Evolutionary conservation across 2,888 invertebrate genomes (phyloP), one percentile per base, ranked within the genome.

Genomic region (Diaphora mendica): DNA sequence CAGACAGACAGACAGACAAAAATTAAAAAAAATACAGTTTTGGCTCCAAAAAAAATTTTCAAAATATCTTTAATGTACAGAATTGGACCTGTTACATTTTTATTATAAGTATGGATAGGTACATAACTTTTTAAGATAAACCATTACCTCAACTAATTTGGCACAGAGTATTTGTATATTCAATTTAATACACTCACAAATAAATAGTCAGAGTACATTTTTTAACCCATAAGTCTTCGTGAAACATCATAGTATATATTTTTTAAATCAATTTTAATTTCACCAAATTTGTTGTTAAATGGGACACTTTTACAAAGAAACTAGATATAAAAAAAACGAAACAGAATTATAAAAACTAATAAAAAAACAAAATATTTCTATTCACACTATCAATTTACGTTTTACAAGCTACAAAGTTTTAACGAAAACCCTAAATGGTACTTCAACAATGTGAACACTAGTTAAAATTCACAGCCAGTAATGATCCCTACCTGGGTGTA

Each of bases 381-480:
- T 44, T 48, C 11, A 26, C 1, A 20, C 26, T 67, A 11, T 33
- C 64, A 65, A 77, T 72, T 68, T 76, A 72, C 70, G 77, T 79
- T 64, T 55, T 62, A 77, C 81, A 81, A 75, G 65, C 66, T 65
- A 39, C 67, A 67, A 68, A 42, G 71, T 35, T 23, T 68, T 68
- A 68, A 80, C 74, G 72, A 59, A 70, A 73, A 59, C 35, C 20
- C 51, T 55, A n/a, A 76, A 74, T 70, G 64, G 71, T 64, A 71
- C 70, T 75, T 71, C 75, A 72, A 77, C 71, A 74, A 74, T 62
- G 65, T 39, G 26, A 70, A 74, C 76, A 81, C 84, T 83, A 87
- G 77, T 81, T 79, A 79, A 85, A 82, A 87, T 85, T 87, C 86
- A 85, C 77, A 80, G 71, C 55, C 65, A 35, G 79, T 79, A 80